These are phyloP conservation scores for Trachops cirrhosus DNA, from an alignment of 2,797 vertebrate species.

Conservation along the genomic window DNA sequence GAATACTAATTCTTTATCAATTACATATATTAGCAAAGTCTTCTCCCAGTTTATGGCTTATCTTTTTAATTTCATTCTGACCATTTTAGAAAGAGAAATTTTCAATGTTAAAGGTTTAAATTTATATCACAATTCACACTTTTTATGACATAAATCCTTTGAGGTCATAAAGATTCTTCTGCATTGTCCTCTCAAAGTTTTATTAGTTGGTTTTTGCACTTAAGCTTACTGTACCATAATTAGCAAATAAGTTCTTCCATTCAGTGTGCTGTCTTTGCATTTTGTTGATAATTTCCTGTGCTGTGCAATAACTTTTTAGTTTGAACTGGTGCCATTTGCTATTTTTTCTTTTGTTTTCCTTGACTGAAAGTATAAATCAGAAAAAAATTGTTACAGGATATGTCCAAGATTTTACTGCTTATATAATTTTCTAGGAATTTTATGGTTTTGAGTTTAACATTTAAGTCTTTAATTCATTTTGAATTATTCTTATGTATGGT, in stretches of 20 bases:
- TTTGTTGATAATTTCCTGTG: not conserved
- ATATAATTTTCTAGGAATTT: not conserved
- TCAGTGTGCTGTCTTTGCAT: not conserved
- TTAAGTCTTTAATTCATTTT: not conserved
- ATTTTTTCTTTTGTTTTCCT: not conserved
- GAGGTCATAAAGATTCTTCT: not conserved
- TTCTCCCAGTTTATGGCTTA: not conserved
- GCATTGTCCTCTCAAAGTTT: not conserved
- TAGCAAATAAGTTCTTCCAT: no score
- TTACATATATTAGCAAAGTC: not conserved
- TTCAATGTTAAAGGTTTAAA: not conserved
- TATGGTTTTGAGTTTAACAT: not conserved
- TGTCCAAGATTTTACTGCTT: not conserved
- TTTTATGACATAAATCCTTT: not conserved
- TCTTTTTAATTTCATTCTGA: not conserved
- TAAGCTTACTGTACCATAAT: not conserved
- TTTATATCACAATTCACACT: not conserved
- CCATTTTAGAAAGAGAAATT: not conserved
- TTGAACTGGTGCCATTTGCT: not conserved
- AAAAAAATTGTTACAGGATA: not conserved
- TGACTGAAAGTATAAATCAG: not conserved
- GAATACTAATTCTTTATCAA: not conserved
- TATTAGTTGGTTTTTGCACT: not conserved
- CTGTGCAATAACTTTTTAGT: not conserved
- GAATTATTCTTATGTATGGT: not conserved